These are phyloP conservation scores for Nerophis ophidion DNA, from an alignment of 2,113 vertebrate species.

Conservation along the genomic window DNA sequence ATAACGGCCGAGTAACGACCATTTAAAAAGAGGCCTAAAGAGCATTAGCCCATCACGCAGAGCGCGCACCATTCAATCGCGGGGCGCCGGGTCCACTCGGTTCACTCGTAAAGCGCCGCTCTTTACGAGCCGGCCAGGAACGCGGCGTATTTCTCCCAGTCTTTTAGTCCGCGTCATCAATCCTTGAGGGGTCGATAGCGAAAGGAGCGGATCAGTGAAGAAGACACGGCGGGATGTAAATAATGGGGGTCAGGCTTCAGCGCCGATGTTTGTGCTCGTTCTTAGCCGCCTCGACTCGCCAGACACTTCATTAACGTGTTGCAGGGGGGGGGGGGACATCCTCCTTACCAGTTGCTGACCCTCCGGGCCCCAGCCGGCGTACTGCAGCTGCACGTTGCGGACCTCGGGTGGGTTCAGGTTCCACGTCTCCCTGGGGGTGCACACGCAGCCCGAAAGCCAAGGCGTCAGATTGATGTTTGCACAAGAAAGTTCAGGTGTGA, in stretches of 20 bases:
- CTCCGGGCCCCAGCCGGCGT: constrained; percentile 91
- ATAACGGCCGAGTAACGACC: background rate
- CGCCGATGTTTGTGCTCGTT: background rate
- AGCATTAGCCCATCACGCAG: background rate
- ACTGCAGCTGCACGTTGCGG: constrained; percentile 88
- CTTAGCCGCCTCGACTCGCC: too few species aligned
- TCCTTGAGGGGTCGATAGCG: constrained; percentile 5
- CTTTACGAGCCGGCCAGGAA: background rate
- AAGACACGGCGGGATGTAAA: background rate
- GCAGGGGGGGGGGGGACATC: too few species aligned
- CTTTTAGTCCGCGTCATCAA: constrained; percentile 1
- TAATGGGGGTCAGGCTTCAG: background rate
- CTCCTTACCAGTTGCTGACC: constrained; percentile 93
- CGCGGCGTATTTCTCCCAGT: background rate
- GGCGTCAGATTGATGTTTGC: too few species aligned
- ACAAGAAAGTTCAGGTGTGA: too few species aligned
- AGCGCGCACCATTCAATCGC: background rate
- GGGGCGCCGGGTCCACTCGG: background rate
- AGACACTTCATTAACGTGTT: too few species aligned
- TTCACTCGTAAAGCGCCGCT: background rate
- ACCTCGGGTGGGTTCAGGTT: constrained; percentile 93
- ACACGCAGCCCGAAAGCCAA: background rate
- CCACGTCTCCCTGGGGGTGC: constrained; percentile 80
- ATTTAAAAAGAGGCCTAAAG: background rate
- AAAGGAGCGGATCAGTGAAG: background rate